Evolutionary conservation across 2,113 vertebrate species (phyloP), one percentile per base, ranked within the genome.

Genomic region (Hemichromis elongatus): DNA sequence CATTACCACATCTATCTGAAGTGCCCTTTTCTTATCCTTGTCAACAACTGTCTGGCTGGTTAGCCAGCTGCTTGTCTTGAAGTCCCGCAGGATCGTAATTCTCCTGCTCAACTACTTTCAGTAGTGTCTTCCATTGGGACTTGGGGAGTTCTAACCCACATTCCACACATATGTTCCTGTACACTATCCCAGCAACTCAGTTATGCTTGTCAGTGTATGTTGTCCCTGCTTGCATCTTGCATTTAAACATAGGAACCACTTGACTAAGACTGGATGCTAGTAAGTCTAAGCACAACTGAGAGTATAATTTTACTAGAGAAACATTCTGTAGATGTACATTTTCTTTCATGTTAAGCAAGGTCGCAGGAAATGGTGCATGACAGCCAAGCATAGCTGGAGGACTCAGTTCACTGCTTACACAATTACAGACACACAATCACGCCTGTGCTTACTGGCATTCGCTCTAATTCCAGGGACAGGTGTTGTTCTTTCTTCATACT

Each of bases 311-410:
- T 16, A 68, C 14, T 33, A 19, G 7, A 56, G 6, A 19, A 75
- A 50, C n/a, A 79, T 5, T 33, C 50, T 28, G n/a, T 75, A 70
- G 19, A n/a, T 2, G 30, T 53, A 26, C 57, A 59, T 68, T 66
- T 24, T 79, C 59, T 70, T 35, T 63, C 33, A 26, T 66, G 33
- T 56, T 63, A 78, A 86, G 30, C 81, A 83, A 92, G 89, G 85
- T 90, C 90, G 84, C 52, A 77, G 79, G 53, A 90, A 91, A 85
- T 59, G 40, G 85, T 47, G 56, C 86, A 6, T 83, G 83, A 75
- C 66, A 81, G 89, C 55, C 81, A 79, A 82, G 80, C 80, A 54
- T 57, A 56, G 82, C 75, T 56, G 61, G 70, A 70, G 70, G 87
- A 83, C 82, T 86, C 40, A 85, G 84, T 91, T 90, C 84, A 89